Evolutionary conservation across 2,888 invertebrate genomes (phyloP).

Genomic region (Mamestra brassicae): DNA sequence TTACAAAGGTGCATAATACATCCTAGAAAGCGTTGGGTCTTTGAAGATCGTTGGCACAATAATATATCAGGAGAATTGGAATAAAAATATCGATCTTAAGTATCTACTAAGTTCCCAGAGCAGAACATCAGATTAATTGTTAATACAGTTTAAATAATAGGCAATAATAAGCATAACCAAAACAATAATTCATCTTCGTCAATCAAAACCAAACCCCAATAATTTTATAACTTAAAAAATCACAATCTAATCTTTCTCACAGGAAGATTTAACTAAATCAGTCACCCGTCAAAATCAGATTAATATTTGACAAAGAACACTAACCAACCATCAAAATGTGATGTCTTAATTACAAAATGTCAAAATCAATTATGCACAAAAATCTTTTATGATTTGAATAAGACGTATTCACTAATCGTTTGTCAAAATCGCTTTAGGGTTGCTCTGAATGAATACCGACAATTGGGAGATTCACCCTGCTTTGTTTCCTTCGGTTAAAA

Average conservation of each 20-base stretch:
- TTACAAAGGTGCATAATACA: background rate
- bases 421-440: constrained; percentile 77
- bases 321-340: constrained; percentile 76
- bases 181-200: constrained; percentile 62
- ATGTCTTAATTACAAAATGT: constrained; percentile 73
- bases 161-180: constrained; percentile 28
- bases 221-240: constrained; percentile 37
- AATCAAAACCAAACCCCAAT: constrained; percentile 35
- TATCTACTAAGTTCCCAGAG: constrained; percentile 1
- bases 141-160: constrained; percentile 21
- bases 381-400: constrained; percentile 81
- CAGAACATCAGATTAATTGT: background rate
- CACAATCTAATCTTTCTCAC: constrained; percentile 74
- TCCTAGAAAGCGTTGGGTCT: background rate
- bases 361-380: constrained; percentile 87
- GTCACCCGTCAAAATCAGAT: constrained; percentile 82
- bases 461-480: constrained; percentile 63
- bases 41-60: background rate
- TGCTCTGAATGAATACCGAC: constrained; percentile 43
- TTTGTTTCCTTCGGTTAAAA: constrained; percentile 64
- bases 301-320: constrained; percentile 75
- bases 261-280: constrained; percentile 74
- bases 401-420: constrained; percentile 82
- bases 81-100: background rate
- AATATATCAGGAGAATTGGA: background rate